A percentile compares a stretch with the other conserved stretches of the same genome.
These are phyloP conservation scores for Tadarida brasiliensis DNA, from an alignment of 2,797 vertebrate species.

Conservation along the genomic window DNA sequence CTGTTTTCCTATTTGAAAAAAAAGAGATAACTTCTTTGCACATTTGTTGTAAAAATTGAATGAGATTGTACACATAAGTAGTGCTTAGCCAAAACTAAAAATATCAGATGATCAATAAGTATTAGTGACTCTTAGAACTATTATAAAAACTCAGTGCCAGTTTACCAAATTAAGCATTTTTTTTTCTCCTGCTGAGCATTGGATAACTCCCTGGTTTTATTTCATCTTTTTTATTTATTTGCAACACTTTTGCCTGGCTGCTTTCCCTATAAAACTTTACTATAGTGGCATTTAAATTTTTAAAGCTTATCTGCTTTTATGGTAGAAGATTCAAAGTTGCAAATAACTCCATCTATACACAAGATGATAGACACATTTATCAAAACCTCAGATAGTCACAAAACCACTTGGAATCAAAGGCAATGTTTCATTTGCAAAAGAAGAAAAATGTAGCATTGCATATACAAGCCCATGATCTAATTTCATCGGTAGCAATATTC, in stretches of 20 bases:
- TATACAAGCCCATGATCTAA: not conserved
- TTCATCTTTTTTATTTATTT: slow-evolving; percentile 18
- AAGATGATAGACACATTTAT: slow-evolving; percentile 36
- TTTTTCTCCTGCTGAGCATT: not conserved
- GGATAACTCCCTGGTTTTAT: slow-evolving; percentile 19
- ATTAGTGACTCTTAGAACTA: not conserved
- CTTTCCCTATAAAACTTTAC: slow-evolving; percentile 13
- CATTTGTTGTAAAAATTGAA: not conserved
- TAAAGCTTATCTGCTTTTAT: slow-evolving; percentile 40
- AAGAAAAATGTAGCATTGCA: not conserved
- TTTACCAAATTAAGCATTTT: slow-evolving; percentile 4
- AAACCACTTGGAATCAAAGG: slow-evolving; percentile 33
- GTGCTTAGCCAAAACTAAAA: not conserved
- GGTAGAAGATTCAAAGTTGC: not conserved
- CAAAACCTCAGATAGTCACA: not conserved
- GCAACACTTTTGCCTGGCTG: slow-evolving; percentile 2
- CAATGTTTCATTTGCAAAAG: not conserved
- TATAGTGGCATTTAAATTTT: slow-evolving; percentile 47
- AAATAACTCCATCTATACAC: not conserved
- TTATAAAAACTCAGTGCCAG: not conserved
- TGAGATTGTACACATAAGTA: not conserved
- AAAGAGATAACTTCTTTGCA: not conserved
- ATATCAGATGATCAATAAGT: not conserved
- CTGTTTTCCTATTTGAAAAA: not conserved
- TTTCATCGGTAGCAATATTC: slow-evolving; percentile 14